Base-by-base conservation (phyloP, 2,888 invertebrate genomes). In the Stenodema calcarata region DNA sequence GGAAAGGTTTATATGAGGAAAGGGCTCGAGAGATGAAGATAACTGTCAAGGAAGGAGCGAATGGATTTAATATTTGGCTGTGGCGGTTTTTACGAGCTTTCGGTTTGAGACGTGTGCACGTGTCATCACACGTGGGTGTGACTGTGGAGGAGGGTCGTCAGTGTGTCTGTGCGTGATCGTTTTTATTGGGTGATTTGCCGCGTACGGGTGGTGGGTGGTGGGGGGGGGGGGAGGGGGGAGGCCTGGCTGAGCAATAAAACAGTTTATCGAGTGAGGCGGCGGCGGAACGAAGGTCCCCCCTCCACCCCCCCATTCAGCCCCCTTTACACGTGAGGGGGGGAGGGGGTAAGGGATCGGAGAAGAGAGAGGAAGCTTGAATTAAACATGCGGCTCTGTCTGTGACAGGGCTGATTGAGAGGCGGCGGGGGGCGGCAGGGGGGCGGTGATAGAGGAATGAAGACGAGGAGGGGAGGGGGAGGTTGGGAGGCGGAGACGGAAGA, bases 211-310 rank as follows among this genome's bases (percentile, higher is more conserved):
- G 23, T 16, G 18, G 23, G 62, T 1, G 23, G 84, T n/a, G 73
- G 70, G 23, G 16, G 50, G 50, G 23, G 18, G 27, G 30, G 30
- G 54, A 35, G n/a, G 78, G 47, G 79, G 76, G 86, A 69, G 82
- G 87, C 73, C 87, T 87, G 86, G 85, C 79, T 62, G 30, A 73
- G 87, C 86, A 86, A 87, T 87, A 87, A 90, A 93, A 93, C 69
- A 93, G 90, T 89, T 93, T 93, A 54, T 92, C 92, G 89, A 93
- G 90, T 73, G 88, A 88, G 80, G 88, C 78, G 28, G 70, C 70
- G 30, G 87, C 81, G 11, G 81, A 7, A 16, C 18, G 83, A 41
- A 89, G 88, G 14, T 78, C 81, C 23, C 92, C n/a, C n/a, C n/a
- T n/a, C n/a, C n/a, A n/a, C n/a, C n/a, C n/a, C n/a, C n/a, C n/a